Conservation (phyloP, 2,888 invertebrate species). For the Volucella inanis region DNA sequence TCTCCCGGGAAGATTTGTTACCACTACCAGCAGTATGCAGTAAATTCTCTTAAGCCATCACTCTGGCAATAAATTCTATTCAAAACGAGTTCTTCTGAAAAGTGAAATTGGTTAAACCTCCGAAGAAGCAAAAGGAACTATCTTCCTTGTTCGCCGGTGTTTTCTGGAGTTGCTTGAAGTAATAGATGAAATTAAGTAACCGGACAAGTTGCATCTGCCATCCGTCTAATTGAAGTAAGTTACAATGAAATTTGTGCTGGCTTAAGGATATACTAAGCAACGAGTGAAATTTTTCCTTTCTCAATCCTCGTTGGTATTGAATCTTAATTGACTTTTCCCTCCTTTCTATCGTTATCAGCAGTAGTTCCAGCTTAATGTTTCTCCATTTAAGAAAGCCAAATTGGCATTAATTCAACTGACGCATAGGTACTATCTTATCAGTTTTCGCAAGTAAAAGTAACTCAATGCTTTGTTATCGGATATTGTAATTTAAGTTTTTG, state of each 20-base stretch:
- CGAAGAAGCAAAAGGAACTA: slow-evolving; percentile 4
- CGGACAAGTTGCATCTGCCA: slow-evolving; percentile 7
- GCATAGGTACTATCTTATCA: slow-evolving; percentile 23
- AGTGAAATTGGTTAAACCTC: slow-evolving; percentile 38
- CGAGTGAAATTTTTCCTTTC: neutral
- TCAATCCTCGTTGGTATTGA: slow-evolving; percentile 10
- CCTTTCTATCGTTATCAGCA: neutral
- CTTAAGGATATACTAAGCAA: slow-evolving; percentile 29
- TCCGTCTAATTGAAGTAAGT: slow-evolving; percentile 51
- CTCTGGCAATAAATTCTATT: slow-evolving; percentile 13
- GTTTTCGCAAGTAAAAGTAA: slow-evolving; percentile 6
- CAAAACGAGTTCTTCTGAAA: slow-evolving; percentile 32
- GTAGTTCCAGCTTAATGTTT: neutral
- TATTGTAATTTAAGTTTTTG: slow-evolving; percentile 12
- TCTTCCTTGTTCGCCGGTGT: slow-evolving; percentile 14
- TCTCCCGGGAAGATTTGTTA: slow-evolving; percentile 9
- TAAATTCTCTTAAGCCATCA: neutral
- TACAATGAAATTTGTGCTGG: slow-evolving; percentile 61
- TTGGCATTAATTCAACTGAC: slow-evolving; percentile 15
- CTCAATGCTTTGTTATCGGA: slow-evolving; percentile 40
- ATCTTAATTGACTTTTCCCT: slow-evolving; percentile 8
- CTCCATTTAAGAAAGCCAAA: slow-evolving; percentile 7
- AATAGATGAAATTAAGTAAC: slow-evolving; percentile 7
- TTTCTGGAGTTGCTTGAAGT: slow-evolving; percentile 17
- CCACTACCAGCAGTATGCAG: neutral